phyloP scores from a whole-genome alignment of 1,140 invertebrate genomes.

The Ceratina japonica region DNA sequence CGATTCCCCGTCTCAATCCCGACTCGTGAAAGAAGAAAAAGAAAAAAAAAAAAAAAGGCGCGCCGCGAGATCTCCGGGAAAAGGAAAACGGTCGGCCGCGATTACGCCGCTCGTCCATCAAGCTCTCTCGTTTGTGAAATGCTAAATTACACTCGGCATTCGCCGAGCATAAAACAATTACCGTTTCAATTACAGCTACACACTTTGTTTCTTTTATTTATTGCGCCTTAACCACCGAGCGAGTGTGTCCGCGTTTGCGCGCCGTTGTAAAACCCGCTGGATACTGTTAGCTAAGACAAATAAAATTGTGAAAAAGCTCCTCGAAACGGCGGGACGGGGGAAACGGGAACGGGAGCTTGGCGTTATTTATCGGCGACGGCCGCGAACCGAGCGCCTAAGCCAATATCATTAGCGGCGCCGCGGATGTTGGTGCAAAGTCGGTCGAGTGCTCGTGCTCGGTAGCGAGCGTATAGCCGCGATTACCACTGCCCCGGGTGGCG shows the following conservation, averaged over 20 bases:
- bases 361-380: slow-evolving; percentile 68
- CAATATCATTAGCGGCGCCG: slow-evolving; percentile 70
- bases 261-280: too few species aligned
- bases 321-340: too few species aligned
- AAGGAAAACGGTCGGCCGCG: background rate
- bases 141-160: too few species aligned
- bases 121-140: background rate
- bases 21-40: background rate
- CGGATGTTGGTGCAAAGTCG: slow-evolving; percentile 31
- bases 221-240: too few species aligned
- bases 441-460: slow-evolving; percentile 30
- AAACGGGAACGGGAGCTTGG: background rate
- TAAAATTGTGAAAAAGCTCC: too few species aligned
- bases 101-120: background rate
- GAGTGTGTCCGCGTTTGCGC: too few species aligned
- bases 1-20: slow-evolving; percentile 6
- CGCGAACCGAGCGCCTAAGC: slow-evolving; percentile 58
- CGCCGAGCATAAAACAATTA: too few species aligned
- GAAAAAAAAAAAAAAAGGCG: background rate
- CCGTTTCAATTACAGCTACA: too few species aligned
- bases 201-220: too few species aligned
- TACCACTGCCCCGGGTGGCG: background rate
- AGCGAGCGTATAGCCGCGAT: slow-evolving; percentile 17
- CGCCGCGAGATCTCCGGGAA: background rate
- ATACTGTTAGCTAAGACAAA: too few species aligned